Percentiles rank a stretch among this genome's conserved stretches.
These are phyloP conservation scores for Zalophus californianus DNA, from an alignment of 2,797 vertebrate genomes.

Conservation along the genomic window DNA sequence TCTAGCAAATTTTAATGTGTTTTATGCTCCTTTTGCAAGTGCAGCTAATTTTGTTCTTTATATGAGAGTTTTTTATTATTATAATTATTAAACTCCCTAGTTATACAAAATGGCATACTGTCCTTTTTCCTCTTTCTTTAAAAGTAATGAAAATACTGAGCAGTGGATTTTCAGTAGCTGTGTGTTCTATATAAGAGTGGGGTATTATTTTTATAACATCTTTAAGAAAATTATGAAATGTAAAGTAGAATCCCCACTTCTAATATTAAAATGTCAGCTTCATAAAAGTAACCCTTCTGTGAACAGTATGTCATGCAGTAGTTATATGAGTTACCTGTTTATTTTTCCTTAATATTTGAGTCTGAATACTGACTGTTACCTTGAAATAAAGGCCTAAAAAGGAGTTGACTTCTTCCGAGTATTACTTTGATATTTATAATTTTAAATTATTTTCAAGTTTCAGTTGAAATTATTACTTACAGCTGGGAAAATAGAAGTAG, in stretches of 20 bases:
- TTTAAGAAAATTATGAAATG: background rate
- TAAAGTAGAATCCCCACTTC: background rate
- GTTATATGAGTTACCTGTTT: background rate
- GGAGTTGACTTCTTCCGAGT: background rate
- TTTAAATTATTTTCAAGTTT: background rate
- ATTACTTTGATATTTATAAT: background rate
- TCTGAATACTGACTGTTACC: background rate
- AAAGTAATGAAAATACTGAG: conserved; percentile 13
- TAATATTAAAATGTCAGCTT: conserved; percentile 14
- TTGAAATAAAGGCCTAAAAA: background rate
- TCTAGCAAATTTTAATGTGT: conserved; percentile 55
- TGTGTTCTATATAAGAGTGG: background rate
- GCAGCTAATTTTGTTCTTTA: conserved; percentile 62
- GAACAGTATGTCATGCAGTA: background rate
- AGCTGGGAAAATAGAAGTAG: background rate
- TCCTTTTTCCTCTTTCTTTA: background rate
- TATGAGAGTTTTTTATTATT: conserved; percentile 57
- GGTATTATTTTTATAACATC: background rate
- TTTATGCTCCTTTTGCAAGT: conserved; percentile 51
- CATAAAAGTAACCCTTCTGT: background rate
- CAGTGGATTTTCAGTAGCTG: conserved; percentile 18
- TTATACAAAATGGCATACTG: conserved; percentile 10
- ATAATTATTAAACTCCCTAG: conserved; percentile 65
- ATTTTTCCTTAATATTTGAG: background rate
- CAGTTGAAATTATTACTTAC: background rate